phyloP scores from a whole-genome alignment of 2,888 invertebrate species.

The Halictus ligatus region DNA sequence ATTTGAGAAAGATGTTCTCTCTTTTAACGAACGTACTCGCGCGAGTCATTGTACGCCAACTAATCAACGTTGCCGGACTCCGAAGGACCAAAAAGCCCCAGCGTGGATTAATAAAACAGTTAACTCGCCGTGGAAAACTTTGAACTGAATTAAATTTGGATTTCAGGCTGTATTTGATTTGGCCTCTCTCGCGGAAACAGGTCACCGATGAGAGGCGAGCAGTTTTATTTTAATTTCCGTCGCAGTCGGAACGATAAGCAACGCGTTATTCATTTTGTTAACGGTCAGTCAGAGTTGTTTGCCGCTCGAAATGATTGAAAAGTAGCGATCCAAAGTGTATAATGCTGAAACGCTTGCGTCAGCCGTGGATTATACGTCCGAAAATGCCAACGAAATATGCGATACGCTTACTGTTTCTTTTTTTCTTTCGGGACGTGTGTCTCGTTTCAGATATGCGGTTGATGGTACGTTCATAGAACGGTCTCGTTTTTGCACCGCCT shows the following conservation, averaged over 20 bases:
- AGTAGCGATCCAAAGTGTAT: neutral
- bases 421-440: neutral
- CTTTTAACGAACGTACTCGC: too few relatives aligned
- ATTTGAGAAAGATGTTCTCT: too few relatives aligned
- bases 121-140: neutral
- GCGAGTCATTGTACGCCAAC: neutral
- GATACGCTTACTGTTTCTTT: neutral
- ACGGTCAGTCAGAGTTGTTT: neutral
- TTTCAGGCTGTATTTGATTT: neutral
- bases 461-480: neutral
- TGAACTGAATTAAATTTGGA: neutral
- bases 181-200: neutral
- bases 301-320: neutral
- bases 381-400: neutral
- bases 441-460: neutral
- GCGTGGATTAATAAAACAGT: neutral
- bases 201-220: neutral
- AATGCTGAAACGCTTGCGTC: neutral
- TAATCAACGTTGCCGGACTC: constrained; percentile 26
- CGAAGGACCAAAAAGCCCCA: neutral
- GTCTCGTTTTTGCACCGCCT: neutral
- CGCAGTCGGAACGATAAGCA: neutral
- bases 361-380: too few relatives aligned
- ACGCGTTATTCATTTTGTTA: neutral
- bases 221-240: neutral